Evolutionary conservation across 1,140 invertebrate genomes (phyloP).

Genomic region (Platyscapa corneri): DNA sequence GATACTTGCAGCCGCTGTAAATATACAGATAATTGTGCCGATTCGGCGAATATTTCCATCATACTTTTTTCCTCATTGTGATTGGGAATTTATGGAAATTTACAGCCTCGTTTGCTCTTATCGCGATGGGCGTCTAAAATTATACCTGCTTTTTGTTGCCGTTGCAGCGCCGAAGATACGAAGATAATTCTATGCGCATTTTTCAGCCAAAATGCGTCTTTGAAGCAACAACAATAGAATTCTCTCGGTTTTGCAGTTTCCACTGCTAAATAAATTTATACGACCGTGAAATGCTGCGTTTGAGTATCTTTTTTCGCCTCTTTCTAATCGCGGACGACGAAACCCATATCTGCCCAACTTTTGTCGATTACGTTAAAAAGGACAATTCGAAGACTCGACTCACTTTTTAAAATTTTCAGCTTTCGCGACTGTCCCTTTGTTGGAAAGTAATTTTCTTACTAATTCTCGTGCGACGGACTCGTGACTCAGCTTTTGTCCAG

Average conservation of each 20-base stretch:
- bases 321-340: too few species aligned
- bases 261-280: neutral
- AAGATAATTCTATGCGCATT: neutral
- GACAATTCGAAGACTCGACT: neutral
- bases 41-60: conserved; percentile 24
- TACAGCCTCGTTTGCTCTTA: conserved; percentile 1
- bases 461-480: neutral
- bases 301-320: neutral
- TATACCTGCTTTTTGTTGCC: conserved; percentile 3
- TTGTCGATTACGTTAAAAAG: neutral
- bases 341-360: neutral
- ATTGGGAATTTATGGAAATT: neutral
- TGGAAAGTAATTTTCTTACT: neutral
- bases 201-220: neutral
- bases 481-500: neutral
- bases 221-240: neutral
- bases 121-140: conserved; percentile 7
- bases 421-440: neutral
- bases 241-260: neutral
- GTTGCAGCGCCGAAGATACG: neutral
- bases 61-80: conserved; percentile 18
- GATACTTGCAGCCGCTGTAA: conserved; percentile 28
- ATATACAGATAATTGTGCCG: conserved; percentile 7
- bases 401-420: neutral
- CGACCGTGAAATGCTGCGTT: neutral